Evolutionary conservation across 2,113 vertebrate species (phyloP), one percentile per base, ranked within the genome.

Genomic region (Calonectris borealis): DNA sequence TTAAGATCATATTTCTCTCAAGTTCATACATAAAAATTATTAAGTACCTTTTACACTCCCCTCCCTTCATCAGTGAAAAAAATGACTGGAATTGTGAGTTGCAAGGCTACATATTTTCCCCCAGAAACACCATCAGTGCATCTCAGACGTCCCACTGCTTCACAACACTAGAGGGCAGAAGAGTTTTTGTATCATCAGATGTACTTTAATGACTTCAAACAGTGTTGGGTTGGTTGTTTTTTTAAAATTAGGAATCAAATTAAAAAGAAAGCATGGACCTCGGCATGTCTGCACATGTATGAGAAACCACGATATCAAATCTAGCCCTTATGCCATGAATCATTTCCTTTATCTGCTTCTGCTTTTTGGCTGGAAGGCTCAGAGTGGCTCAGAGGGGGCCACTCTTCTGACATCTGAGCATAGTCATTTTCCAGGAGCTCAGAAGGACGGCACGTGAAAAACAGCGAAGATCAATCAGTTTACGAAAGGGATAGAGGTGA

Each of bases 101-200:
- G 32, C 77, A 80, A 72, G 61, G 22, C 52, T 81, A 38, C 7
- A 1, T 38, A 71, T 88, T 66, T 55, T 24, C 10, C 44, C 11
- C 34, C n/a, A 5, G 9, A 4, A 64, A 49, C 48, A 71, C 40
- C 7, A 78, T 38, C 44, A 36, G 40, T 13, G 19, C 19, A 16
- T 57, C 40, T 55, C 21, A 70, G 65, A 51, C 18, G 86, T 25
- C 24, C 19, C 27, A 12, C n/a, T 40, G 81, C 60, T 83, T 91
- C 57, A 52, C 36, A 93, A 81, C 84, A 85, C 79, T 95, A 94
- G 78, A 91, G 91, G 81, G 79, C 78, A 93, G 81, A 76, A 79
- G 48, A 91, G 81, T 19, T 94, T 94, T 80, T 66, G 12, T 65
- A 65, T 51, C 44, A 46, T 49, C 34, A 34, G 18, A 82, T 54